Conservation (phyloP, 2,113 vertebrate genomes). For the Pangasianodon hypophthalmus region DNA sequence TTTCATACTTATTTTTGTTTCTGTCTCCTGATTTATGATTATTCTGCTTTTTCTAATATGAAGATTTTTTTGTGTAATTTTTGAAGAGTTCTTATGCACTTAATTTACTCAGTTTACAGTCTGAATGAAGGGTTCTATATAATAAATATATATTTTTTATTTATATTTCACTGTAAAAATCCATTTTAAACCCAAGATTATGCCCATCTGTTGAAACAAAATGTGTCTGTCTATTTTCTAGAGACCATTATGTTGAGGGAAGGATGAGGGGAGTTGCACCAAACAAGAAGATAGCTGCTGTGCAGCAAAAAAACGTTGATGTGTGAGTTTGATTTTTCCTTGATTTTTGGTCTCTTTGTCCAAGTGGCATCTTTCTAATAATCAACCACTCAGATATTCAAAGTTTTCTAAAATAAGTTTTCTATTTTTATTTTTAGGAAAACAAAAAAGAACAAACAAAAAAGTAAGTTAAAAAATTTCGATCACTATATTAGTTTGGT, state of each 20-base stretch:
- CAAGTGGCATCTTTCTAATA: not conserved
- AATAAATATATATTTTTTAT: not conserved
- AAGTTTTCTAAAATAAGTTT: not conserved
- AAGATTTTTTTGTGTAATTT: not conserved
- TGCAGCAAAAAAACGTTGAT: slow-evolving; percentile 96
- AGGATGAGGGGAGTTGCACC: slow-evolving; percentile 99
- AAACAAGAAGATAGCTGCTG: slow-evolving; percentile 94
- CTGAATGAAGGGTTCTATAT: not conserved
- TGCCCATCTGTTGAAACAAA: not conserved
- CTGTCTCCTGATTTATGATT: not conserved
- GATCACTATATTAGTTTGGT: not conserved
- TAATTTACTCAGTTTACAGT: not conserved
- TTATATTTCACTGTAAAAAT: not conserved
- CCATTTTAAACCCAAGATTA: not conserved
- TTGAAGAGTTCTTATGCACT: not conserved
- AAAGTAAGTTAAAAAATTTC: slow-evolving; percentile 78
- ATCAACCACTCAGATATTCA: not conserved
- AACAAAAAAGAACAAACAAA: slow-evolving; percentile 99
- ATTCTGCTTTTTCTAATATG: not conserved
- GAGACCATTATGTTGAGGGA: slow-evolving; percentile 99
- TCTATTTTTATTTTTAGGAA: slow-evolving; percentile 78
- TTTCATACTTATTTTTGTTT: not conserved
- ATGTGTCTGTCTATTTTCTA: slow-evolving; percentile 56
- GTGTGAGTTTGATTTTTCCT: slow-evolving; percentile 80
- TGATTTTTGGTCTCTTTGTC: not conserved